Evolutionary conservation across 2,113 vertebrate species (phyloP), one percentile per base, ranked within the genome.

Genomic region (Dendropsophus ebraccatus): DNA sequence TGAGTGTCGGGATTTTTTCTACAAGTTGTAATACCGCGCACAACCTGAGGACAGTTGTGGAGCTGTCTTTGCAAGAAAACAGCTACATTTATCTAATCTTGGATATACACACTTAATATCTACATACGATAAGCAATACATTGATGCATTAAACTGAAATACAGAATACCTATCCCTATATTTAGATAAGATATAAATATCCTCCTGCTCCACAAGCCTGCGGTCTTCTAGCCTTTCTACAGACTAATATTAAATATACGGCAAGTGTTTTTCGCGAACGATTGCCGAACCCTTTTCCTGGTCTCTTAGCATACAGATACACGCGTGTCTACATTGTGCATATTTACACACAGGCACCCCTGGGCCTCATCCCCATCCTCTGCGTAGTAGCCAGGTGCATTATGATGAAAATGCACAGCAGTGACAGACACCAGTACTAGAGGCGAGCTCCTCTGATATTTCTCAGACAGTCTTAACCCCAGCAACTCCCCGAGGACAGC

Each of bases 401-500:
- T 37, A 83, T 50, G 37, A 73, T 74, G 54, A 54, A 72, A 70
- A 69, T 67, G 23, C 67, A 30, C n/a, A 41, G 67, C 49, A 56
- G 67, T 83, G 52, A 83, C 49, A 83, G 45, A 72, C 82, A 73
- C 49, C 69, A 56, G 82, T n/a, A 14, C 82, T 72, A 16, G 32
- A 73, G 69, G 32, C 82, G 35, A 73, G 45, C 41, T 37, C 17
- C n/a, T 47, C 60, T 81, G 79, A 67, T 81, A 28, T 81, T 81
- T 67, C 79, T 81, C 58, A 81, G 60, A 81, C 79, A 32, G 60
- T 67, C 58, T 69, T 62, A 65, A 81, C 60, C 60, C 79, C 19
- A 81, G 37, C n/a, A 10, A 54, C 35, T 73, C 82, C 69, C 82
- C 45, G 50, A 83, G 82, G 82, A 83, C 52, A 73, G 49, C n/a